Base-by-base conservation (phyloP, 1,140 invertebrate genomes). In the Calosoma granatense region DNA sequence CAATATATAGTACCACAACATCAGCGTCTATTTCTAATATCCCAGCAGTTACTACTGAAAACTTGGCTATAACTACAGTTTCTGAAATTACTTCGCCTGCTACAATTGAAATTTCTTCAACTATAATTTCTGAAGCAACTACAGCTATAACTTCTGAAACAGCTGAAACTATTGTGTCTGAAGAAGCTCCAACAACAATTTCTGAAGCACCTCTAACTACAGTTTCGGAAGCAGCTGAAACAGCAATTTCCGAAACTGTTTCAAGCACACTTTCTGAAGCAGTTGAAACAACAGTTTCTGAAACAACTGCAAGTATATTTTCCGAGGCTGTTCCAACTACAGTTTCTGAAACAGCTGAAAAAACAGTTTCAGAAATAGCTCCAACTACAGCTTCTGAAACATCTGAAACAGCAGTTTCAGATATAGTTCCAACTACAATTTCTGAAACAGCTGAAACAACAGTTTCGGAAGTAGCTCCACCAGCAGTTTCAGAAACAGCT, bases 131-230 rank as follows among this genome's bases (percentile, higher is more conserved):
- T 21, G 52, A 22, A 30, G 15, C 41, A 22, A 55, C 56, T 19
- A 43, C 26, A 56, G 51, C 55, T n/a, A 51, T 22, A 22, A 57
- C 11, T 21, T 17, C 20, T 43, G 36, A 15, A 56, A 39, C 17
- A 47, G 12, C 20, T 2, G n/a, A n/a, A 20, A 22, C 23, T 22
- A 20, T 20, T 20, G 14, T n/a, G 30, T 17, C 15, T 20, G 2
- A 21, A 53, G 6, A 54, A 52, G 41, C 41, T 12, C 9, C 55
- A 54, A 51, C 51, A 57, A 39, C 54, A n/a, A 56, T 41, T 53
- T 51, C 55, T 4, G 17, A 47, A 4, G 20, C 57, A 51, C 47
- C 57, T 43, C 52, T 39, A 51, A 52, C 59, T 22, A 54, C 56
- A n/a, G n/a, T n/a, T n/a, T n/a, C n/a, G n/a, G n/a, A n/a, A n/a